phyloP scores from a whole-genome alignment of 1,140 invertebrate species.

The Brachionus rotundiformis region DNA sequence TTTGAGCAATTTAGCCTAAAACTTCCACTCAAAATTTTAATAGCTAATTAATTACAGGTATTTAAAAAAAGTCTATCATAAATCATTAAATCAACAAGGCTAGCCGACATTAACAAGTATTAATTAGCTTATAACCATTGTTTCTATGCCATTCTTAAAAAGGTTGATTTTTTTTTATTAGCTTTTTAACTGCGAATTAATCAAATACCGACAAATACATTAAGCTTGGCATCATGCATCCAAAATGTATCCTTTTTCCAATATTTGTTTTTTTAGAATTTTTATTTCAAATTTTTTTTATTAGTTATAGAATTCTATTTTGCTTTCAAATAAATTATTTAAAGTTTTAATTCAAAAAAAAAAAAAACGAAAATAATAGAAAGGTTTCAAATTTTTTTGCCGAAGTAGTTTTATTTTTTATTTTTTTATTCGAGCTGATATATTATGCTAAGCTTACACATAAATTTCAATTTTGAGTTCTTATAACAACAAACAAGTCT shows the following conservation, averaged over 20 bases:
- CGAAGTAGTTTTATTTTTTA: background rate
- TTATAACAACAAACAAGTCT: constrained; percentile 43
- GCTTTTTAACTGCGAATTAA: background rate
- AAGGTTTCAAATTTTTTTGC: constrained; percentile 35
- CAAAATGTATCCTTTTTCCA: background rate
- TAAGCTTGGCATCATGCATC: background rate
- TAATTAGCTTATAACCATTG: background rate
- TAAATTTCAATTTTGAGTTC: background rate
- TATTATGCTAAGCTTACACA: constrained; percentile 48
- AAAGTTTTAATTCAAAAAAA: constrained; percentile 17
- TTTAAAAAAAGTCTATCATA: background rate
- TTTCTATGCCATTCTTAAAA: constrained; percentile 4
- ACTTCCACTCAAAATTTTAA: background rate
- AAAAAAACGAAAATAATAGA: constrained; percentile 24
- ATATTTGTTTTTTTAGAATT: constrained; percentile 15
- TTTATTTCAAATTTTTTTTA: background rate
- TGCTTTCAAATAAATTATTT: constrained; percentile 32
- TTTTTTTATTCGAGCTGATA: background rate
- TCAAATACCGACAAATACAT: background rate
- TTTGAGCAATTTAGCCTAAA: background rate
- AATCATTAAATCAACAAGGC: background rate
- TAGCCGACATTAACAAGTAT: background rate
- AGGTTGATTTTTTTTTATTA: background rate
- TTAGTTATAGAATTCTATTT: constrained; percentile 10
- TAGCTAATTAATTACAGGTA: background rate